Conservation (phyloP, 30 jellyfish, hydroid and myxozoan genomes). For the Aurelia aurita region DNA sequence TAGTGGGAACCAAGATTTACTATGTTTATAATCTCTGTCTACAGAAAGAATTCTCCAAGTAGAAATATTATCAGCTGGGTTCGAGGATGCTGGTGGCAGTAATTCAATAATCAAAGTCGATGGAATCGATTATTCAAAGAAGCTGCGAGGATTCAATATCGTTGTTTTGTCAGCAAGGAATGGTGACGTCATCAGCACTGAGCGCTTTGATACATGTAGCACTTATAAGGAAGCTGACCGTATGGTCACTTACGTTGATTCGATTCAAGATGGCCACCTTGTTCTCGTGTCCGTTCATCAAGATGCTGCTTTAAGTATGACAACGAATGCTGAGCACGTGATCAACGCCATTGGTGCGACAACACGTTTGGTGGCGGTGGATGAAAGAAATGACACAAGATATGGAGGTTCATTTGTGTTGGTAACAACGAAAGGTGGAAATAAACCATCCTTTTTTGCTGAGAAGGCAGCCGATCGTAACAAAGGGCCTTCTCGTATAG, state of each 20-base stretch:
- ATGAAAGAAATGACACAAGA: neutral
- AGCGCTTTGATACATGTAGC: neutral
- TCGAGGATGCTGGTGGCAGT: neutral
- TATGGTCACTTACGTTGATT: neutral
- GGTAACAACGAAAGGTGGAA: conserved; percentile 6
- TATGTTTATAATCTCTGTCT: too few species aligned
- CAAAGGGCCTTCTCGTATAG: conserved; percentile 17
- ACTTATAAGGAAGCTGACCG: neutral
- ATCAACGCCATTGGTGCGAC: neutral
- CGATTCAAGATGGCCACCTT: neutral
- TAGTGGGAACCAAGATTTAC: too few species aligned
- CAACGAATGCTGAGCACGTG: neutral
- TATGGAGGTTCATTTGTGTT: neutral
- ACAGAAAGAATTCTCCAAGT: too few species aligned
- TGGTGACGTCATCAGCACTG: neutral
- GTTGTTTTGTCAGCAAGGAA: conserved; percentile 2
- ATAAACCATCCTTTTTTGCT: conserved; percentile 11
- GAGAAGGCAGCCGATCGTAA: too few species aligned
- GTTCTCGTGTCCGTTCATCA: neutral
- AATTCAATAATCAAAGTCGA: neutral
- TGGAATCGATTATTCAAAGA: neutral
- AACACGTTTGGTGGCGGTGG: neutral
- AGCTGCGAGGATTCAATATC: neutral
- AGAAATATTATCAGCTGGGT: neutral
- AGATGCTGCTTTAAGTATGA: neutral